Conservation (phyloP, 2,797 vertebrate species). For the Sebastes jordani region DNA sequence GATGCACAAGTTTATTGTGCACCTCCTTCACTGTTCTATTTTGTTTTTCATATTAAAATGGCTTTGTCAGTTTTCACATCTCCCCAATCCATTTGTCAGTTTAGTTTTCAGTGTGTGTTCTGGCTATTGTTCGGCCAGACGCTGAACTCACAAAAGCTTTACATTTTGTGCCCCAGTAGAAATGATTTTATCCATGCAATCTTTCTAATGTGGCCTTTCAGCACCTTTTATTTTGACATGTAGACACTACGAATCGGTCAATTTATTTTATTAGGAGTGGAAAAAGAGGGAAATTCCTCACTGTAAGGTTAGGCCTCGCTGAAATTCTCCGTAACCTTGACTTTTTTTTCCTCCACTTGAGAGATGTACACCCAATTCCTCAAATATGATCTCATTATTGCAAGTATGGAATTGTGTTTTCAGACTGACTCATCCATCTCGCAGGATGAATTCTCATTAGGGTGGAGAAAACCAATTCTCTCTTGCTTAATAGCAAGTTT, state of each 20-base stretch:
- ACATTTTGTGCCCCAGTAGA: background rate
- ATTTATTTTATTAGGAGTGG: slow-evolving; percentile 37
- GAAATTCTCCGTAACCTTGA: slow-evolving; percentile 27
- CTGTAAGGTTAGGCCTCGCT: slow-evolving; percentile 17
- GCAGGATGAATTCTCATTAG: slow-evolving; percentile 72
- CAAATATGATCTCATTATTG: slow-evolving; percentile 74
- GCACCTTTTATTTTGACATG: background rate
- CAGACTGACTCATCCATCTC: slow-evolving; percentile 69
- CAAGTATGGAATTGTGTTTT: slow-evolving; percentile 71
- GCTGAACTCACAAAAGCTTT: background rate
- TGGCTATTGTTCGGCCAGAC: background rate
- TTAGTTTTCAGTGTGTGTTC: slow-evolving; percentile 5
- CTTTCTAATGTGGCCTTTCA: background rate
- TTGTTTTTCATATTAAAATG: background rate
- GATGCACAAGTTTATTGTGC: background rate
- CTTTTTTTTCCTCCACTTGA: slow-evolving; percentile 28
- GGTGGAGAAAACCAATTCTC: slow-evolving; percentile 70
- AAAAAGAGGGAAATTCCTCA: slow-evolving; percentile 20
- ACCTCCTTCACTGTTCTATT: background rate
- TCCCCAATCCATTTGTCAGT: background rate
- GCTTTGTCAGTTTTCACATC: background rate
- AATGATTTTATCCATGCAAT: background rate
- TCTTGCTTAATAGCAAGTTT: slow-evolving; percentile 62
- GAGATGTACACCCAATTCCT: slow-evolving; percentile 54
- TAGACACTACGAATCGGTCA: background rate